Evolutionary conservation across 2,888 invertebrate genomes (phyloP), one percentile per base, ranked within the genome.

Genomic region (Morpho achilles): DNA sequence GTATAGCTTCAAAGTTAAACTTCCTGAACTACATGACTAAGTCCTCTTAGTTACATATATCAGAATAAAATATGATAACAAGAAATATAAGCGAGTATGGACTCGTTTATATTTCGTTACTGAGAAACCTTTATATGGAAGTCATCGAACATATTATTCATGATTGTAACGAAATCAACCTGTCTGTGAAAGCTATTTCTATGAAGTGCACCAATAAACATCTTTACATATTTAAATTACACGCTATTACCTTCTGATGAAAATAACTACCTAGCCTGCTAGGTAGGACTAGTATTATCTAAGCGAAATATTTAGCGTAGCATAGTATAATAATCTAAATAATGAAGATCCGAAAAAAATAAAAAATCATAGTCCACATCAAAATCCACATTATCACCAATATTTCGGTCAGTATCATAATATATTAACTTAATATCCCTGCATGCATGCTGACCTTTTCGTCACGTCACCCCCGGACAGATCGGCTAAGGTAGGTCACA

Each of bases 61-160:
- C 40, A 47, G 47, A 53, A 53, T 53, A 53, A 53, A 47, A 7
- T 9, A 53, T 47, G 40, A 45, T 53, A 8, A 53, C 53, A 47
- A 53, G 53, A 53, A 53, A 39, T 46, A 45, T 5, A 46, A 7
- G 46, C n/a, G 44, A 32, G 39, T 23, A n/a, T 39, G 39, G 32
- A 45, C n/a, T 43, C 23, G n/a, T 7, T 9, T 43, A 43, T 44
- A 10, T 44, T 32, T 7, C 8, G 6, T 46, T 53, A 53, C 53
- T 41, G 4, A 41, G 53, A 53, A 53, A 47, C 22, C 53, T 53
- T 40, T 45, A 39, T 47, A 47, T 47, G 47, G 46, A 53, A 53
- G 47, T 22, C 9, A 22, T 8, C n/a, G 40, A 16, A 53, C 47
- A 40, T 46, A 53, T 47, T 41, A 53, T 53, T 53, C 40, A 53